phyloP scores from a whole-genome alignment of 2,888 invertebrate species.

The Drosophila koepferae region DNA sequence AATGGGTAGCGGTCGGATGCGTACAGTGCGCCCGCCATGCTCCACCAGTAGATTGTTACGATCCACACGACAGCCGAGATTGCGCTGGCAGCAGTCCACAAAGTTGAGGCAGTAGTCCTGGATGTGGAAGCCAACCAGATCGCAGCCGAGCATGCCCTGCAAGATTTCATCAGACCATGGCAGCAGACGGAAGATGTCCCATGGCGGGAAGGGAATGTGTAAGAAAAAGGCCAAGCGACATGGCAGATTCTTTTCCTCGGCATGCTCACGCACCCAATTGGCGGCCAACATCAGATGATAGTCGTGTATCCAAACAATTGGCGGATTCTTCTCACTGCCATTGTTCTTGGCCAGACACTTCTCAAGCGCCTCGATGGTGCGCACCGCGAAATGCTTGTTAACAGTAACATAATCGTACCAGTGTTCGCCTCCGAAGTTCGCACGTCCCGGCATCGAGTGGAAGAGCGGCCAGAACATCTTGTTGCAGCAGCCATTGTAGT shows the following conservation, averaged over 20 bases:
- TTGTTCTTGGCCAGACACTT: conserved; percentile 85
- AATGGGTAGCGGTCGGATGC: conserved; percentile 93
- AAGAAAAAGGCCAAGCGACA: conserved; percentile 96
- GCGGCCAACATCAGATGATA: conserved; percentile 97
- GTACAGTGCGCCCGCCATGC: conserved; percentile 93
- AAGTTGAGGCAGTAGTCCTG: conserved; percentile 96
- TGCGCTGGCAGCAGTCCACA: conserved; percentile 95
- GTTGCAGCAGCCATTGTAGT: conserved; percentile 97
- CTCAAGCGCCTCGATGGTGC: conserved; percentile 90
- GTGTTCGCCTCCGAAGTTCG: conserved; percentile 92
- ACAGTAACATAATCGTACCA: conserved; percentile 93
- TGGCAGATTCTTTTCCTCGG: conserved; percentile 91
- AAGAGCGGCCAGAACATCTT: conserved; percentile 97
- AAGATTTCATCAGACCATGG: conserved; percentile 97
- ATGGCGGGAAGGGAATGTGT: conserved; percentile 97
- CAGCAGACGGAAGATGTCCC: conserved; percentile 96
- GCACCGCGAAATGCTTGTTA: conserved; percentile 93
- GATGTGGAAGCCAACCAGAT: conserved; percentile 97
- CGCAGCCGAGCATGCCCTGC: conserved; percentile 96
- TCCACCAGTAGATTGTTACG: conserved; percentile 94
- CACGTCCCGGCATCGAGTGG: conserved; percentile 96
- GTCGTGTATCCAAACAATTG: conserved; percentile 96
- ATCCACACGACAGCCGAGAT: conserved; percentile 94
- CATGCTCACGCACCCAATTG: conserved; percentile 94
- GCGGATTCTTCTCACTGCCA: conserved; percentile 81